Base-by-base conservation (phyloP, 2,888 invertebrate genomes). In the Blastobasis lacticolella region DNA sequence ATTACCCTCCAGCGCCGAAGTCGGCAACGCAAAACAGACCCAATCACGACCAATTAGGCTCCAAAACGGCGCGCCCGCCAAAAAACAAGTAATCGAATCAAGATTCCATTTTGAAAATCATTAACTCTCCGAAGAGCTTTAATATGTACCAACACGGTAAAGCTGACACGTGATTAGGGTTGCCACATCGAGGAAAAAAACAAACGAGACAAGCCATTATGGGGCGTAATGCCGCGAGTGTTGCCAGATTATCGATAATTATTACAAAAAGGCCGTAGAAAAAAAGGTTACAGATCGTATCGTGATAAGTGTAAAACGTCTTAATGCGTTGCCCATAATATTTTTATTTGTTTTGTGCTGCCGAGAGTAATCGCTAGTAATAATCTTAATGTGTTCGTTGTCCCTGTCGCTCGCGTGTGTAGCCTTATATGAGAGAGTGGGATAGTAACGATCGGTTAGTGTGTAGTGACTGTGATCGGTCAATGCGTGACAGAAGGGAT, bases 231-330 rank as follows among this genome's bases (percentile, higher is more conserved):
- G 73, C 73, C 54, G 64, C 78, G 75, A 81, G 80, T 85, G 84
- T 87, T 86, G 79, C 86, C 84, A 84, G 87, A 86, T 87, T 87
- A 86, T 78, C 84, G 78, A 85, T 86, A 86, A 88, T 87, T 85
- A 85, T 84, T 78, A 81, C 76, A 78, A 81, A 81, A 82, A 80
- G 73, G 62, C 23, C 23, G 23, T 23, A 23, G 23, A 23, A 75
- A 77, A 73, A 77, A 73, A 62, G 48, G 57, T 60, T 49, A 56
- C 61, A 62, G 82, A 83, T 83, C 75, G 72, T 85, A 84, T 84
- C 83, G 69, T 62, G 75, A 73, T 76, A 75, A 76, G 70, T 79
- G 76, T 81, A 80, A 81, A 81, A 81, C 78, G 76, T 85, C 84
- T 86, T 87, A 87, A 86, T 87, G 86, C 84, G 75, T 77, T 73